A percentile compares a stretch with the other conserved stretches of the same genome.
Evolutionary conservation across 1,140 invertebrate genomes (phyloP).

Genomic region (Caenorhabditis remanei): DNA sequence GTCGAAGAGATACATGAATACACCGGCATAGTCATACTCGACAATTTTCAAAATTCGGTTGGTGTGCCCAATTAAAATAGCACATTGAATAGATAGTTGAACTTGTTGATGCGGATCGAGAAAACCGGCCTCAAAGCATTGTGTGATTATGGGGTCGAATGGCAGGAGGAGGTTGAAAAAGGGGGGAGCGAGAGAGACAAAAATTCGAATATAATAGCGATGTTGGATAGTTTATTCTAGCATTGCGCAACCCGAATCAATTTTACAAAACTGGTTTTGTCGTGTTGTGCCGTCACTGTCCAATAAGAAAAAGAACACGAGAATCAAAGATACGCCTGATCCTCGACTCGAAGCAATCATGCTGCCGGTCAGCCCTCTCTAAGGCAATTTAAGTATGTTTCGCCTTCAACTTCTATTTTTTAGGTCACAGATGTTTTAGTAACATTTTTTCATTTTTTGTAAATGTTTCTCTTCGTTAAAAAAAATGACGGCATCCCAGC

Average conservation of each 20-base stretch:
- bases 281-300: conserved; percentile 32
- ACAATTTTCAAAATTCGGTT: conserved; percentile 34
- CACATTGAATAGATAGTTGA: conserved; percentile 56
- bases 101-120: conserved; percentile 56
- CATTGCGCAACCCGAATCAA: conserved; percentile 56
- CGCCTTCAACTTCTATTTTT: neutral
- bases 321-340: conserved; percentile 39
- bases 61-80: conserved; percentile 53
- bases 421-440: neutral
- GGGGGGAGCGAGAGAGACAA: neutral
- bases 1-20: neutral
- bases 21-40: conserved; percentile 4
- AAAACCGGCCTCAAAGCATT: conserved; percentile 54
- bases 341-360: conserved; percentile 52
- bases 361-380: conserved; percentile 3
- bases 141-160: conserved; percentile 55
- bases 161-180: conserved; percentile 16
- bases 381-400: neutral
- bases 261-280: conserved; percentile 55
- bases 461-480: neutral
- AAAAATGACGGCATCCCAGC: neutral
- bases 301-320: conserved; percentile 49
- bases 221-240: conserved; percentile 56
- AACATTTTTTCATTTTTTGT: neutral
- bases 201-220: conserved; percentile 57